Base-by-base conservation (phyloP, 2,888 invertebrate species). In the Ochlodes sylvanus region DNA sequence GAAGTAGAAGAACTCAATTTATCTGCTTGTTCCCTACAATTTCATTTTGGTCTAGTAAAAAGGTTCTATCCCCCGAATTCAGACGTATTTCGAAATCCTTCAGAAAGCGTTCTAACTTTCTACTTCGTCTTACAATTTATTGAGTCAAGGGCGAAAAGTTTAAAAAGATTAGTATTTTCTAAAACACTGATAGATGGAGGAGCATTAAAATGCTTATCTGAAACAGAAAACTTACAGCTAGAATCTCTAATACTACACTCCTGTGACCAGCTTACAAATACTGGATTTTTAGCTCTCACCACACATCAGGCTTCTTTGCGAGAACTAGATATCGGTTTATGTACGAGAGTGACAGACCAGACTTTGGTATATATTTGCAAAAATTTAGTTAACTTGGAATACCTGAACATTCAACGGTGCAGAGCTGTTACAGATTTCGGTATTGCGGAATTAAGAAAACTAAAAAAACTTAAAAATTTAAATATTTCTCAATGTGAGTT, bases 91-190 rank as follows among this genome's bases (percentile, higher is more conserved):
- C 74, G 76, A 71, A 88, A 77, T 66, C 94, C 95, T 69, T 96
- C 96, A 56, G 95, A 96, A 76, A 95, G 95, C 76, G 95, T 97
- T 2, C 82, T 97, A 32, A 96, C 97, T 44, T 97, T 96, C 78
- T 94, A 94, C 73, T 96, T 95, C 77, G 89, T 97, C 38, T 79
- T 95, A 57, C 92, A 94, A 70, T 95, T 94, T 72, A 89, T 96
- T 57, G 84, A 85, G 62, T 83, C 86, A 1, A 94, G 94, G 78
- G 94, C 94, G 6, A 78, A 83, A 47, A 86, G 87, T 42, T 86
- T 97, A 17, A 95, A 94, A 73, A 90, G 90, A 9, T 82, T 97
- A 27, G 92, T 95, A 74, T 95, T 97, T 71, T 95, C 96, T 70
- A 92, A 94, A 68, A 97, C 96, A 1, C 86, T 96, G 0, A 95